Evolutionary conservation across 2,888 invertebrate species (phyloP).

Genomic region (Plutella xylostella): DNA sequence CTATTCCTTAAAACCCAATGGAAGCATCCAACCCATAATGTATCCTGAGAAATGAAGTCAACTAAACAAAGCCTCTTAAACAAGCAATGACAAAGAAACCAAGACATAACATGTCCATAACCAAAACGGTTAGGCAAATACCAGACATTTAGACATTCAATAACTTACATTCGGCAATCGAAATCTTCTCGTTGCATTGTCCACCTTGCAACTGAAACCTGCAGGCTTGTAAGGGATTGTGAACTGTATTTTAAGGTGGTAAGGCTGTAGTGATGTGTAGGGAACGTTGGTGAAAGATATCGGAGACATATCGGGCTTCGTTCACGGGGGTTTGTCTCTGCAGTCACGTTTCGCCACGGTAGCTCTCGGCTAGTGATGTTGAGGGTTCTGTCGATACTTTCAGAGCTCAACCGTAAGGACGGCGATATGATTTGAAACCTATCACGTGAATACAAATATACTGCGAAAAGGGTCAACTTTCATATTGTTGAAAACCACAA

Average conservation of each 20-base stretch:
- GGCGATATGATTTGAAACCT: too few relatives aligned
- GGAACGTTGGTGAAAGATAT: constrained; percentile 22
- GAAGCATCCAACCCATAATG: too few relatives aligned
- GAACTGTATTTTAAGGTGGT: not conserved
- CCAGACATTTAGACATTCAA: constrained; percentile 7
- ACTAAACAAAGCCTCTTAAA: too few relatives aligned
- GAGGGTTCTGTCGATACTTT: too few relatives aligned
- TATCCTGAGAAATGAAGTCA: too few relatives aligned
- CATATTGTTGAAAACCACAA: too few relatives aligned
- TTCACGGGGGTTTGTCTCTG: constrained; percentile 55
- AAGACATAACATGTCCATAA: too few relatives aligned
- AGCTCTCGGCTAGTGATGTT: constrained; percentile 33
- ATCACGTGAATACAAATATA: too few relatives aligned
- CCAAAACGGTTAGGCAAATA: constrained; percentile 2
- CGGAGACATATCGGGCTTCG: constrained; percentile 48
- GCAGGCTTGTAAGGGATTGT: not conserved
- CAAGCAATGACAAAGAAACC: too few relatives aligned
- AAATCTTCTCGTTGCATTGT: constrained; percentile 9
- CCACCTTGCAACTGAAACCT: not conserved
- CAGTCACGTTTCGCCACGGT: constrained; percentile 58
- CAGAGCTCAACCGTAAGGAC: too few relatives aligned
- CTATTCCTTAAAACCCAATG: too few relatives aligned
- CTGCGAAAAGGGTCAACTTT: too few relatives aligned
- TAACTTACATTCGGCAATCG: constrained; percentile 10
- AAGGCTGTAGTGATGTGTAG: not conserved